phyloP scores from a whole-genome alignment of 2,888 invertebrate genomes.

The Eledone cirrhosa region DNA sequence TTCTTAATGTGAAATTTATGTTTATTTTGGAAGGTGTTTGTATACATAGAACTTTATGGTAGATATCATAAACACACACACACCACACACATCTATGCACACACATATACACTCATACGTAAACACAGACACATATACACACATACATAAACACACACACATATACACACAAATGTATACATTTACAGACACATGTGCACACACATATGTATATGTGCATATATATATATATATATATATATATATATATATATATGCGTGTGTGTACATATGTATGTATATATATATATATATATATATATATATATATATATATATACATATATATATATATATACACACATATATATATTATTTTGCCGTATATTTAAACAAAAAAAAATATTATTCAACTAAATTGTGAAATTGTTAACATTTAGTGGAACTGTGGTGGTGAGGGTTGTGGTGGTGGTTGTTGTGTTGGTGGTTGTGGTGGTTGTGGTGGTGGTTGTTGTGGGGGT shows the following conservation, averaged over 20 bases:
- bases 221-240: not conserved
- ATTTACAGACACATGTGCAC: not conserved
- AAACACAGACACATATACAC: not conserved
- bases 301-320: not conserved
- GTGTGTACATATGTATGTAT: not conserved
- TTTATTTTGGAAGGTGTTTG: no score
- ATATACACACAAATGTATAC: not conserved
- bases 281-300: not conserved
- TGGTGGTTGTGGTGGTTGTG: no score
- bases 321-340: not conserved
- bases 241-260: not conserved
- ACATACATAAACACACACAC: not conserved
- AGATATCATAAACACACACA: not conserved
- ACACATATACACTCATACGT: no score
- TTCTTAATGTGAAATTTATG: no score
- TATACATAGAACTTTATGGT: no score
- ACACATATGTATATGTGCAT: not conserved
- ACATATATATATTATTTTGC: not conserved
- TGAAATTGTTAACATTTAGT: no score
- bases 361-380: not conserved
- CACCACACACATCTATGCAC: not conserved
- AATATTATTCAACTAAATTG: no score
- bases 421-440: no score
- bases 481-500: no score
- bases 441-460: no score